Conservation (phyloP, 2,888 invertebrate species). For the Buathra laborator region DNA sequence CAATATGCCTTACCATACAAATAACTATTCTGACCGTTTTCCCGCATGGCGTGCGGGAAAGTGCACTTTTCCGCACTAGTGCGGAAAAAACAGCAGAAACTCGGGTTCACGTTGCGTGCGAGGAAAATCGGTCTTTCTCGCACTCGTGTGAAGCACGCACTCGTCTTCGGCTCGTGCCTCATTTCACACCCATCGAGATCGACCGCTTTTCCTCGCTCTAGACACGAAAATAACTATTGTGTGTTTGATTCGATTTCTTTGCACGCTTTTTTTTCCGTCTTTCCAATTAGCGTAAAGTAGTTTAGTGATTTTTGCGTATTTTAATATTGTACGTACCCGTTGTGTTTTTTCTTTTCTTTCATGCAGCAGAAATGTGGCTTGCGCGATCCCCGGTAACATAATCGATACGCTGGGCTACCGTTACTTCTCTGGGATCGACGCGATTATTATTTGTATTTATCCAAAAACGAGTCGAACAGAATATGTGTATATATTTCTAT, state of each 20-base stretch:
- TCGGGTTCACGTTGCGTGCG: too few relatives aligned
- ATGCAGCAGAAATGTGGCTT: slow-evolving; percentile 61
- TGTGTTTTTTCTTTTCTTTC: slow-evolving; percentile 48
- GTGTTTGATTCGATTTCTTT: neutral
- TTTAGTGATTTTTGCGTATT: neutral
- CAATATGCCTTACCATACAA: too few relatives aligned
- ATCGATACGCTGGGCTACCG: slow-evolving; percentile 40
- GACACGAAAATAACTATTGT: neutral
- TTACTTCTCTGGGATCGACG: slow-evolving; percentile 34
- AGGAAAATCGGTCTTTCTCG: too few relatives aligned
- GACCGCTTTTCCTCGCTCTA: too few relatives aligned
- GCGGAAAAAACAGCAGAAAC: too few relatives aligned
- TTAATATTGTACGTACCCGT: slow-evolving; percentile 31
- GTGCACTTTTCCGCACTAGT: too few relatives aligned
- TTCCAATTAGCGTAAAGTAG: neutral
- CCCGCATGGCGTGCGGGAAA: too few relatives aligned
- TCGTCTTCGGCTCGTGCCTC: too few relatives aligned
- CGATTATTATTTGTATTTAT: slow-evolving; percentile 10
- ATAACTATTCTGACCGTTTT: too few relatives aligned
- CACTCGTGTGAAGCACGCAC: too few relatives aligned
- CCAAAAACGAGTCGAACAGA: neutral
- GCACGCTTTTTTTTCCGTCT: neutral
- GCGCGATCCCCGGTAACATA: slow-evolving; percentile 60
- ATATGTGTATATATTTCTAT: neutral
- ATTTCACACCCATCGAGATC: too few relatives aligned